Base-by-base conservation (phyloP, 2,888 invertebrate genomes). In the Apantesis nais region DNA sequence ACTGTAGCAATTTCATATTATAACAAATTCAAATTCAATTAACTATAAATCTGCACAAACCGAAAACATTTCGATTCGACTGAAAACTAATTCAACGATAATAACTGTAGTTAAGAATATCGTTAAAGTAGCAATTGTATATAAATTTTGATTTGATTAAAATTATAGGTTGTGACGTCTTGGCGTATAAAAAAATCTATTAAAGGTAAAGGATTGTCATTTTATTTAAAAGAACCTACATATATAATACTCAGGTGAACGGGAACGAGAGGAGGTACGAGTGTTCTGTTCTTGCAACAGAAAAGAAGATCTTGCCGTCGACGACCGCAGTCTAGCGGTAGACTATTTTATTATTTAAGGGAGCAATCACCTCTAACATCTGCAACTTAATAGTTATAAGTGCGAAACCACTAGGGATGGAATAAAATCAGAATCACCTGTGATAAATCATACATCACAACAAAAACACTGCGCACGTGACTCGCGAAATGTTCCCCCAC, bases 71-170 rank as follows among this genome's bases (percentile, higher is more conserved):
- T 72, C 31, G 14, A 65, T 73, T 66, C 41, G 55, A 77, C 77
- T 77, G 78, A 16, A 77, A 69, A 79, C 58, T 70, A 71, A 77
- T 79, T 79, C 63, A 67, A 79, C 60, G 48, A 74, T 66, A 70
- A 77, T 73, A 79, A 65, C 61, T 29, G 41, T 74, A 62, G 61
- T 68, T 70, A 79, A 39, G 58, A 70, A 68, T 62, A 34, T 61
- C 34, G 63, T 67, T 60, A 19, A 55, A 44, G 68, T 62, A 66
- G 61, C 67, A 62, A 74, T 52, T 71, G 66, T 48, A 71, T 66
- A 68, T 63, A 29, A 70, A 74, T 68, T 52, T 63, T 68, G 48
- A 78, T 71, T 75, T 63, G 58, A 78, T 77, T 68, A 71, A 31
- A 67, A 77, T 79, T 74, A 75, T 52, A 62, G 67, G 71, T 76